Evolutionary conservation across 2,888 invertebrate genomes (phyloP), one percentile per base, ranked within the genome.

Genomic region (Megamerina dolium): DNA sequence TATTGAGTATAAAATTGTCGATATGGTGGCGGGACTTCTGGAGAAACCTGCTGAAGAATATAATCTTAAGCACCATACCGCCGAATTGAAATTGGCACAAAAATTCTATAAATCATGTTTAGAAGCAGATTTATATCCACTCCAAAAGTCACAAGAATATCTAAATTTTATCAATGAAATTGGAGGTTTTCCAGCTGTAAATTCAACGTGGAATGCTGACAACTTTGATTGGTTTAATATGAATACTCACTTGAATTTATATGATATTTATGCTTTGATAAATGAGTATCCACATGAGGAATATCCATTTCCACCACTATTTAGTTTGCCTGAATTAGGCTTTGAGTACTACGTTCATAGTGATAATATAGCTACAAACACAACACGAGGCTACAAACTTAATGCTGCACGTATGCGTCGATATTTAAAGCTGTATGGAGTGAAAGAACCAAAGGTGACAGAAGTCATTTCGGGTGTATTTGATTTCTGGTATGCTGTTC

Each of bases 141-240:
- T 58, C 33, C 48, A 51, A 33, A 61, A 57, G 5, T 58, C 57
- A 5, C 45, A 57, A 27, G 64, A 60, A 41, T 68, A 65, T 52
- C 49, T 66, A 37, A 40, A 48, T 18, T 55, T 63, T 32, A 55
- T 68, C 47, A 58, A 56, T 36, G 47, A 56, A 3, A 55, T 68
- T 32, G 68, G 70, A 37, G 68, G 68, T 2, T 69, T 69, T 37
- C 68, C 68, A 3, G 70, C 70, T 1, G 47, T 69, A 1, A 59
- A 68, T 17, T 43, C 49, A 0, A 19, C 50, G 1, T 58, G 64
- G 66, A 48, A 55, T 16, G 45, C 56, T 2, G 44, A 56, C 3
- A 54, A 50, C 4, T 68, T 68, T 18, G 59, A 61, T 41, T 68
- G 70, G 70, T 63, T 68, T 21, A 68, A 66, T 37, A 68, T 66